Conservation (phyloP, 2,113 vertebrate genomes). For the Hyla sarda region DNA sequence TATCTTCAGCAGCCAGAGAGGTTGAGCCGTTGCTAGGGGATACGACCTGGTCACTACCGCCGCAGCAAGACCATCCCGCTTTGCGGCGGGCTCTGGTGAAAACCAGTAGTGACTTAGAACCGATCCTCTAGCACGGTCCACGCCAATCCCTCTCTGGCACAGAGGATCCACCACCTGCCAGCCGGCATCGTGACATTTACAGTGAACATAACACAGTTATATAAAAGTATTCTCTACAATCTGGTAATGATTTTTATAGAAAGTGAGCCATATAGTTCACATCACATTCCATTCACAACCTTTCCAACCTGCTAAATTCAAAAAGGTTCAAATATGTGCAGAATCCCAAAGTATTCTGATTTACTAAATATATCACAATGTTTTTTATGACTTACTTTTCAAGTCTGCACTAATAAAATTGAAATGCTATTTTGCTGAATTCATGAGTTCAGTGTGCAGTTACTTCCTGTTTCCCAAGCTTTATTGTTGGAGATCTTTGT, state of each 20-base stretch:
- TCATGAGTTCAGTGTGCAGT: constrained; percentile 36
- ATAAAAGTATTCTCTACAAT: neutral
- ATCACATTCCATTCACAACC: constrained; percentile 40
- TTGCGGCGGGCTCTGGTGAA: too few relatives aligned
- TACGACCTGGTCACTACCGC: too few relatives aligned
- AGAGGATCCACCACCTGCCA: too few relatives aligned
- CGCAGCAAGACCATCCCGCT: too few relatives aligned
- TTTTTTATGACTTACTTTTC: constrained; percentile 35
- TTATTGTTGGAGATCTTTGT: constrained; percentile 40
- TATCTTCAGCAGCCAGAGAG: too few relatives aligned
- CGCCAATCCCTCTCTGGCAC: too few relatives aligned
- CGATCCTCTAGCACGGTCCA: too few relatives aligned
- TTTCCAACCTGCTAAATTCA: constrained; percentile 38
- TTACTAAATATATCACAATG: constrained; percentile 39
- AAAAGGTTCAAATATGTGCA: constrained; percentile 21
- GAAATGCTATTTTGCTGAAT: constrained; percentile 43
- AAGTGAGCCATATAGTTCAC: constrained; percentile 19
- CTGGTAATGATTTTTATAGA: constrained; percentile 38
- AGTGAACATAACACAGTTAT: neutral
- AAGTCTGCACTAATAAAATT: constrained; percentile 38
- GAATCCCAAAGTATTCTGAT: constrained; percentile 31
- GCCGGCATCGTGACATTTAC: too few relatives aligned
- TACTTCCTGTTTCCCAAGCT: constrained; percentile 41
- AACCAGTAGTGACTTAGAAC: too few relatives aligned
- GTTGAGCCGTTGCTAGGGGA: too few relatives aligned